Conservation (phyloP, 1,140 invertebrate genomes). For the Drosophila tani region DNA sequence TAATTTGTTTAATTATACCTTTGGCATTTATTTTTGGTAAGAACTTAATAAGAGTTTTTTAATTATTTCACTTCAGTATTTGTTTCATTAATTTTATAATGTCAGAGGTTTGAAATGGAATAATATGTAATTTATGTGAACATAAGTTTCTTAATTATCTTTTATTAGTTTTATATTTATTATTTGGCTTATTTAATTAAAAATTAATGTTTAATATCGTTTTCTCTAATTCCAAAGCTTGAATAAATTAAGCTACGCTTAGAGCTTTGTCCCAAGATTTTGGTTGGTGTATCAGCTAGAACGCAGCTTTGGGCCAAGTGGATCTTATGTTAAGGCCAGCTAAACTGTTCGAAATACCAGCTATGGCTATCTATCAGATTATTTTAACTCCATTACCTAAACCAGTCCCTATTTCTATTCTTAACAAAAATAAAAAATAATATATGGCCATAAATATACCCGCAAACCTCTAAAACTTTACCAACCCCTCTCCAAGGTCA, state of each 20-base stretch:
- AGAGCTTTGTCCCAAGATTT: constrained; percentile 19
- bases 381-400: neutral
- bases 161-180: neutral
- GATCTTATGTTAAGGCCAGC: constrained; percentile 8
- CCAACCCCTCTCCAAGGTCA: neutral
- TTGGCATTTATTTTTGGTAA: neutral
- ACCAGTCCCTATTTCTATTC: too few species aligned
- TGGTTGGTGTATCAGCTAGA: constrained; percentile 3
- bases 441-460: too few species aligned
- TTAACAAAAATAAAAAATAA: too few species aligned
- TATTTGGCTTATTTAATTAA: neutral
- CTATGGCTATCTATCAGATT: neutral
- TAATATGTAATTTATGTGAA: too few species aligned
- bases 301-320: neutral
- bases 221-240: neutral
- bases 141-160: accelerated
- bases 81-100: neutral
- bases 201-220: accelerated
- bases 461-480: neutral
- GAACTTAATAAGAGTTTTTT: too few species aligned
- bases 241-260: too few species aligned
- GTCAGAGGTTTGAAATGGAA: too few species aligned
- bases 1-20: neutral
- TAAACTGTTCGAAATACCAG: constrained; percentile 21
- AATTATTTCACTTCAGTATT: too few species aligned